phyloP scores from a whole-genome alignment of 1,140 invertebrate species.

The Nephila pilipes region DNA sequence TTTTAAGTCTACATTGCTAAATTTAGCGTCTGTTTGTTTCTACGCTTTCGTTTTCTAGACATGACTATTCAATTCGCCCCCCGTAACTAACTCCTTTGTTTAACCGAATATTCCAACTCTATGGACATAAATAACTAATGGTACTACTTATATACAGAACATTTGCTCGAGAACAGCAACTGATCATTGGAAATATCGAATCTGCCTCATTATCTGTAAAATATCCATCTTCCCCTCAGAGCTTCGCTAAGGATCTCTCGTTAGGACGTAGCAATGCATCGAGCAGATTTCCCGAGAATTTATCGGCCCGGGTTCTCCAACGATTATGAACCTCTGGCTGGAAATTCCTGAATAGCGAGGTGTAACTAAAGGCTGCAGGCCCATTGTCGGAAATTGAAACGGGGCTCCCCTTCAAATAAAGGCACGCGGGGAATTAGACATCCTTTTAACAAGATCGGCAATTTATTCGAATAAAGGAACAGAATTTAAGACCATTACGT shows the following conservation, averaged over 20 bases:
- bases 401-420: slow-evolving; percentile 27
- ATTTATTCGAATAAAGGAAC: slow-evolving; percentile 75
- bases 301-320: background rate
- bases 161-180: background rate
- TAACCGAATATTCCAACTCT: too few species aligned
- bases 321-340: slow-evolving; percentile 24
- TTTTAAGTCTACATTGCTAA: too few species aligned
- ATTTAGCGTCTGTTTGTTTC: too few species aligned
- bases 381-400: slow-evolving; percentile 71
- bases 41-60: too few species aligned
- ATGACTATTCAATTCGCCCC: too few species aligned
- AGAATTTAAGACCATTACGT: slow-evolving; percentile 74
- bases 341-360: slow-evolving; percentile 43
- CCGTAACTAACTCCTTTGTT: too few species aligned
- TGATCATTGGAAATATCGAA: background rate
- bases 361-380: slow-evolving; percentile 55
- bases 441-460: slow-evolving; percentile 76
- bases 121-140: too few species aligned
- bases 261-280: background rate
- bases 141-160: too few species aligned
- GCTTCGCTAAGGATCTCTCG: slow-evolving; percentile 5
- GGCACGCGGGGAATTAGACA: slow-evolving; percentile 65
- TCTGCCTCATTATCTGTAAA: background rate
- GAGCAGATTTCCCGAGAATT: slow-evolving; percentile 16
- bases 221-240: background rate